These are phyloP conservation scores for Danionella dracula DNA, from an alignment of 2,797 vertebrate species.

Conservation along the genomic window DNA sequence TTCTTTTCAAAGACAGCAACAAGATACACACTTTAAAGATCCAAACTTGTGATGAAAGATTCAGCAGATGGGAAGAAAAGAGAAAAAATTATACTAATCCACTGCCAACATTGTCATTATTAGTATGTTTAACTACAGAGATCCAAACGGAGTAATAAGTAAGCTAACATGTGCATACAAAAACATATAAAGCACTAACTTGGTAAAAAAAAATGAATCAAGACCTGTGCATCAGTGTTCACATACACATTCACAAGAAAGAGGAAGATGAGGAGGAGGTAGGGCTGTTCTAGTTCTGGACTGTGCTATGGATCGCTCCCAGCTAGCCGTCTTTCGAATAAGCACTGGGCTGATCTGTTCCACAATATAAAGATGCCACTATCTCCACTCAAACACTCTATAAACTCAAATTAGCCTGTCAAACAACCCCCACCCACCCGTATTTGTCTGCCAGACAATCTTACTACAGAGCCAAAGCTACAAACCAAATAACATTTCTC, in stretches of 20 bases:
- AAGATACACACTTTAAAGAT: no score
- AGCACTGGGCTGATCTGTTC: constrained; percentile 39
- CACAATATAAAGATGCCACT: constrained; percentile 47
- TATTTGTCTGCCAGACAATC: constrained; percentile 20
- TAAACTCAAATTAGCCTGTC: constrained; percentile 46
- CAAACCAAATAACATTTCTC: background rate
- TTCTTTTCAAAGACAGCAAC: no score
- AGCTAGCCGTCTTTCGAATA: constrained; percentile 49
- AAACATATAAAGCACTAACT: no score
- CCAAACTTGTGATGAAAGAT: no score
- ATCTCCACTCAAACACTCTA: constrained; percentile 43
- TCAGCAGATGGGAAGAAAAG: no score
- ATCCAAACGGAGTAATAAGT: no score
- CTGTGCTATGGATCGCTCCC: constrained; percentile 38
- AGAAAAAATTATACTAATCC: no score
- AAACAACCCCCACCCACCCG: constrained; percentile 33
- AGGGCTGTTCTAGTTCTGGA: constrained; percentile 21
- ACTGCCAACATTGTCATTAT: no score
- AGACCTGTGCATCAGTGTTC: background rate
- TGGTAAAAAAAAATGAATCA: no score
- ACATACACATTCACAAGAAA: background rate
- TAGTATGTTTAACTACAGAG: no score
- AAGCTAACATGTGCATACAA: no score
- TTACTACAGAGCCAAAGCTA: background rate
- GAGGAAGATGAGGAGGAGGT: constrained; percentile 7